Evolutionary conservation across 2,888 invertebrate genomes (phyloP).

Genomic region (Spisula solida): DNA sequence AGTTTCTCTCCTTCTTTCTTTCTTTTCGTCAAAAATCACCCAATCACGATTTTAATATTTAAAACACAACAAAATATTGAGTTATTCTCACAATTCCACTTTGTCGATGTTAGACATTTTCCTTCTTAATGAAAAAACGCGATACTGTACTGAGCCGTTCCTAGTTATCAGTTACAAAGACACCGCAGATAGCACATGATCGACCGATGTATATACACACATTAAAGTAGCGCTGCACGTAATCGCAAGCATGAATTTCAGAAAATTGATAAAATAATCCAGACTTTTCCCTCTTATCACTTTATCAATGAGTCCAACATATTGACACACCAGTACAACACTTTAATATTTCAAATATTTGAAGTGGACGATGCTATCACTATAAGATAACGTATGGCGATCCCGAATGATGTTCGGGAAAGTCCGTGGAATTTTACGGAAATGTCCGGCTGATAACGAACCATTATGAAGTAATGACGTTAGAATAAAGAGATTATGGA

Average conservation of each 20-base stretch:
- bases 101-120: neutral
- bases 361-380: neutral
- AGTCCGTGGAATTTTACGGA: neutral
- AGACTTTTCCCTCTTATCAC: neutral
- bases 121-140: neutral
- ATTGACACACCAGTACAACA: neutral
- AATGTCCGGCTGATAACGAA: neutral
- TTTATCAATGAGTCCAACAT: neutral
- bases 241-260: neutral
- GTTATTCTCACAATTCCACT: neutral
- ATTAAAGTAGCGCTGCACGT: too few relatives aligned
- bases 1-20: neutral
- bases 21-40: neutral
- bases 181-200: neutral
- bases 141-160: neutral
- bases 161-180: neutral
- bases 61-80: neutral
- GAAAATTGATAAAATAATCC: neutral
- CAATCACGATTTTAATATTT: neutral
- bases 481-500: too few relatives aligned
- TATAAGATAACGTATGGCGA: neutral
- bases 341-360: neutral
- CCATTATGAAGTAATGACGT: too few relatives aligned
- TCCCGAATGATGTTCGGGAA: neutral
- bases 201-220: too few relatives aligned